Percentiles rank a stretch among this genome's conserved stretches.
Conservation (phyloP, 2,113 vertebrate species). For the Cyphomyrus plagiostoma region DNA sequence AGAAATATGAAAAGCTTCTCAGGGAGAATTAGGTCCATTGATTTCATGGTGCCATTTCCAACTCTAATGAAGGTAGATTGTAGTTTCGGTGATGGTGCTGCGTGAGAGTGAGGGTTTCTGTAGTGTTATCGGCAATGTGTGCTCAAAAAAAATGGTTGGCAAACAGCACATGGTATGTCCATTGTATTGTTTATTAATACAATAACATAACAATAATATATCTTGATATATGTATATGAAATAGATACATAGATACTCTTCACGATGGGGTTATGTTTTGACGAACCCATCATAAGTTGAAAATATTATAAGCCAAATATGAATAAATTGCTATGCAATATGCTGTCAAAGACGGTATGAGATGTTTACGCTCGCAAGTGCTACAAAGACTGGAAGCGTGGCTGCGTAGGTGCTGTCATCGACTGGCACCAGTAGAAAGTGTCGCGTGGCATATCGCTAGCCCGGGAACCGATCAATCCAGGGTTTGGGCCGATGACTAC, state of each 20-base stretch:
- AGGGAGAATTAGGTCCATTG: neutral
- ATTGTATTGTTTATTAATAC: neutral
- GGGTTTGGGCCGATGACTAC: too few species aligned
- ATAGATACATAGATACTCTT: neutral
- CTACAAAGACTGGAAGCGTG: too few species aligned
- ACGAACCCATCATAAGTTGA: too few species aligned
- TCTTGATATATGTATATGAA: neutral
- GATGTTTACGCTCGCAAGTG: too few species aligned
- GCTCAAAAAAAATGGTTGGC: neutral
- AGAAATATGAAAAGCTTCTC: neutral
- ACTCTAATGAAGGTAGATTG: conserved; percentile 2
- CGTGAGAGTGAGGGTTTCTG: neutral
- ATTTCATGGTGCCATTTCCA: neutral
- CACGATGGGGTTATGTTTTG: too few species aligned
- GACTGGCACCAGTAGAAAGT: too few species aligned
- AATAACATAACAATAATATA: neutral
- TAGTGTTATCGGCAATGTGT: neutral
- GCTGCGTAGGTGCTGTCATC: too few species aligned
- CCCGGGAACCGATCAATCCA: too few species aligned
- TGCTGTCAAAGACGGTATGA: too few species aligned
- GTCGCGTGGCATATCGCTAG: too few species aligned
- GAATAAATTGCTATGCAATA: too few species aligned
- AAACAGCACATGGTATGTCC: neutral
- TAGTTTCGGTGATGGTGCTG: neutral
- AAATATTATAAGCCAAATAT: too few species aligned